phyloP scores from a whole-genome alignment of 1,140 invertebrate genomes.

The Vanessa tameamea region DNA sequence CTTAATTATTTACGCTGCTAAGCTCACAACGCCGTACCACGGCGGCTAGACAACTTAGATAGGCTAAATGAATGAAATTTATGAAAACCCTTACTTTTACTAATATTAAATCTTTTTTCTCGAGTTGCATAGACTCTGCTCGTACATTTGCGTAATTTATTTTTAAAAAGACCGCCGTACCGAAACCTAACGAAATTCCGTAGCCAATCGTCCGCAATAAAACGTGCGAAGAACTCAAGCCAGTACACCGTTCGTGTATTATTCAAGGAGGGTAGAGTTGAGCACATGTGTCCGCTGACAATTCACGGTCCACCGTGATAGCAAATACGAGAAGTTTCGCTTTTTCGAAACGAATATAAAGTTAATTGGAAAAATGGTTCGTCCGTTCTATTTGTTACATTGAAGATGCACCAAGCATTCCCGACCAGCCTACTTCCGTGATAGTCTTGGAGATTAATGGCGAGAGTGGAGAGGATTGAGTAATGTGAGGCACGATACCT shows the following conservation, averaged over 20 bases:
- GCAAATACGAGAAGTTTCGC: background rate
- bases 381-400: background rate
- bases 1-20: slow-evolving; percentile 71
- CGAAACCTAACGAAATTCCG: slow-evolving; percentile 12
- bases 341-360: slow-evolving; percentile 4
- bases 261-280: slow-evolving; percentile 56
- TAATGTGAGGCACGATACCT: slow-evolving; percentile 9
- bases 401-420: background rate
- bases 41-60: background rate
- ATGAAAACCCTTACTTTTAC: background rate
- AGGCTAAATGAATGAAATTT: slow-evolving; percentile 2
- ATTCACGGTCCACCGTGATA: slow-evolving; percentile 43
- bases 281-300: slow-evolving; percentile 69
- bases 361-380: background rate
- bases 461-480: background rate
- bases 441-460: slow-evolving; percentile 6
- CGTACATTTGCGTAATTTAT: slow-evolving; percentile 20
- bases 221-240: slow-evolving; percentile 63
- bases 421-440: background rate
- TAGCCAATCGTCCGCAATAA: slow-evolving; percentile 71
- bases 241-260: slow-evolving; percentile 64
- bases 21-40: slow-evolving; percentile 50
- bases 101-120: background rate
- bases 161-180: slow-evolving; percentile 21
- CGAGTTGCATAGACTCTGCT: background rate